A percentile compares a stretch with the other conserved stretches of the same genome.
phyloP scores from a whole-genome alignment of 2,113 vertebrate species.

The Oceanodroma tethys region DNA sequence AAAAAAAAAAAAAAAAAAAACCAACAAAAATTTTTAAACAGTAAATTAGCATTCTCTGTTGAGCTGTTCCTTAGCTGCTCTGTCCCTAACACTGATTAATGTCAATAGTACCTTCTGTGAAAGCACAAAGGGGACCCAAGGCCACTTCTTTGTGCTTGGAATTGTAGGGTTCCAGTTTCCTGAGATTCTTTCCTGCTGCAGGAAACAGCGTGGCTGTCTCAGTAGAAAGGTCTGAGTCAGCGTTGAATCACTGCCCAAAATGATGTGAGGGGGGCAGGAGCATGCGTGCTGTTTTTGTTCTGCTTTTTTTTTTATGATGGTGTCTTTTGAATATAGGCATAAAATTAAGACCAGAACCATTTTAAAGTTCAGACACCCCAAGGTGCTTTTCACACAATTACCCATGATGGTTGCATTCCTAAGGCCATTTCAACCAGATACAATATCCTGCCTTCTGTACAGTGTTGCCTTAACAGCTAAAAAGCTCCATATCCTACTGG shows the following conservation, averaged over 20 bases:
- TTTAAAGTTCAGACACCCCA: background rate
- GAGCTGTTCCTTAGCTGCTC: background rate
- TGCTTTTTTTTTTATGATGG: background rate
- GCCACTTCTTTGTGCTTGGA: background rate
- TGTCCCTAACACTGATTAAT: background rate
- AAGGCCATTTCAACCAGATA: background rate
- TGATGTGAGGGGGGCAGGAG: background rate
- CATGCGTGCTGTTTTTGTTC: accelerated
- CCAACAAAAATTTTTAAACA: background rate
- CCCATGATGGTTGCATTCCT: background rate
- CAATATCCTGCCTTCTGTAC: background rate
- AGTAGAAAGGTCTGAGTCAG: background rate
- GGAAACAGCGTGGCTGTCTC: background rate
- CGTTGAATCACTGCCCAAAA: background rate
- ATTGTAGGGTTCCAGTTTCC: background rate
- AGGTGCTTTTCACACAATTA: background rate
- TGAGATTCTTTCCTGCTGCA: background rate
- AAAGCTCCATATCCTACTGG: background rate
- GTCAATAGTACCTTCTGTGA: background rate
- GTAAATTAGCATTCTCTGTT: background rate
- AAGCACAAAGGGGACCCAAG: background rate
- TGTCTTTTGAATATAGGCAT: background rate
- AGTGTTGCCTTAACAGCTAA: background rate
- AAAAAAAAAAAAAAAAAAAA: background rate
- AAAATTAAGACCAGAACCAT: background rate